Evolutionary conservation across 1,140 invertebrate species (phyloP).

Genomic region (Nixonia krombeini): DNA sequence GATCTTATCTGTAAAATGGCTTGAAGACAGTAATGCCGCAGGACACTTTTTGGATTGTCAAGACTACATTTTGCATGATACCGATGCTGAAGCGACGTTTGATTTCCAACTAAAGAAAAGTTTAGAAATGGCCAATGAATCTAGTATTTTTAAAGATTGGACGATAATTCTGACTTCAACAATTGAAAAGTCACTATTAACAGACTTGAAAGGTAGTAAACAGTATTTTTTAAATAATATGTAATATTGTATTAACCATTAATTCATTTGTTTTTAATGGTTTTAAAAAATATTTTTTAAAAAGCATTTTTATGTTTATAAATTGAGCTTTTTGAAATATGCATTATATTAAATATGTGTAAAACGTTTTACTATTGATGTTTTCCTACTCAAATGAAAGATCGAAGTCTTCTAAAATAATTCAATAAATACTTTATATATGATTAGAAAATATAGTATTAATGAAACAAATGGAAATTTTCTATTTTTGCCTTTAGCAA

Average conservation of each 20-base stretch:
- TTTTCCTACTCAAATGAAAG: too few relatives aligned
- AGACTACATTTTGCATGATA: constrained; percentile 66
- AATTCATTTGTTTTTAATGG: background rate
- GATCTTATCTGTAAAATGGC: constrained; percentile 69
- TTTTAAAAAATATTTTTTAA: too few relatives aligned
- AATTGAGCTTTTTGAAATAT: too few relatives aligned
- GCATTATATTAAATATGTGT: too few relatives aligned
- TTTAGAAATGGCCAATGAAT: constrained; percentile 55
- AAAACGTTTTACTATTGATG: too few relatives aligned
- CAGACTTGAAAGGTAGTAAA: constrained; percentile 68
- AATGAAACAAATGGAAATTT: too few relatives aligned
- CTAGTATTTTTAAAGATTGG: constrained; percentile 61
- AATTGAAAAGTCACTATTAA: constrained; percentile 61
- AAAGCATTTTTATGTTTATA: too few relatives aligned
- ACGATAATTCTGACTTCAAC: constrained; percentile 66
- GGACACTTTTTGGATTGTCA: constrained; percentile 57
- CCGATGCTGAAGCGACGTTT: constrained; percentile 63
- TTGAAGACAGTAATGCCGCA: constrained; percentile 56
- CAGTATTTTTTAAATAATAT: background rate
- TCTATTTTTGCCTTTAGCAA: too few relatives aligned
- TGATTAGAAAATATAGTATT: too few relatives aligned
- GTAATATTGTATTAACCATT: background rate
- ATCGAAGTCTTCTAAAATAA: too few relatives aligned
- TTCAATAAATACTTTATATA: too few relatives aligned
- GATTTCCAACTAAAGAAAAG: constrained; percentile 64